Base-by-base conservation (phyloP, 1,140 invertebrate species). In the Dendroctonus ponderosae region DNA sequence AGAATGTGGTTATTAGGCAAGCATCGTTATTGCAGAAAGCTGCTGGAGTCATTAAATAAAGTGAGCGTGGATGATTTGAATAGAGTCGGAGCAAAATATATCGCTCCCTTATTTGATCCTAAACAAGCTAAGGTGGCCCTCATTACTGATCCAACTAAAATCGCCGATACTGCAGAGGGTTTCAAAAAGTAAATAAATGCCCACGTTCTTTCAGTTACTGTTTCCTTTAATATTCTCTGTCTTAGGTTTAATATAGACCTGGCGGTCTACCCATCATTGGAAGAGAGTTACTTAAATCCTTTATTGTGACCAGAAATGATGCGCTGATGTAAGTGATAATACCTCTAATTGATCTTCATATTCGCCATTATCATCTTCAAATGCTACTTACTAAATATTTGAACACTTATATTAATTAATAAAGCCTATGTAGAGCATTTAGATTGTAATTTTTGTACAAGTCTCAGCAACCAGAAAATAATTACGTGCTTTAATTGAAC, bases 111-210 rank as follows among this genome's bases (percentile, higher is more conserved):
- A 42, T 88, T 89, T 73, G 80, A 88, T 74, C 77, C 84, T 6
- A 77, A 79, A 11, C 71, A 79, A 44, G 81, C 84, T 46, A 86
- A 85, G 72, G 85, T 87, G 46, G 84, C 86, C 44, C 78, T 93
- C 57, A 88, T 91, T 39, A 93, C 90, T 76, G 86, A 91, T 76
- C 87, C 90, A n/a, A 82, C 85, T 51, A 92, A 92, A 80, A 84
- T 87, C 44, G 75, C 83, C 12, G 87, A 91, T 75, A 80, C 91
- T 58, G 78, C 80, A 15, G 78, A 81, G 8, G 85, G 83, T 44
- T 89, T 95, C 71, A 83, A 84, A 74, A 81, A 82, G 89, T 91
- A 79, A 83, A 83, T 83, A 69, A n/a, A n/a, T n/a, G n/a, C n/a
- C 37, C 26, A 43, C 50, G 40, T 62, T 59, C 12, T 40, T 39